Evolutionary conservation across 1,140 invertebrate species (phyloP).

Genomic region (Drusus annulatus): DNA sequence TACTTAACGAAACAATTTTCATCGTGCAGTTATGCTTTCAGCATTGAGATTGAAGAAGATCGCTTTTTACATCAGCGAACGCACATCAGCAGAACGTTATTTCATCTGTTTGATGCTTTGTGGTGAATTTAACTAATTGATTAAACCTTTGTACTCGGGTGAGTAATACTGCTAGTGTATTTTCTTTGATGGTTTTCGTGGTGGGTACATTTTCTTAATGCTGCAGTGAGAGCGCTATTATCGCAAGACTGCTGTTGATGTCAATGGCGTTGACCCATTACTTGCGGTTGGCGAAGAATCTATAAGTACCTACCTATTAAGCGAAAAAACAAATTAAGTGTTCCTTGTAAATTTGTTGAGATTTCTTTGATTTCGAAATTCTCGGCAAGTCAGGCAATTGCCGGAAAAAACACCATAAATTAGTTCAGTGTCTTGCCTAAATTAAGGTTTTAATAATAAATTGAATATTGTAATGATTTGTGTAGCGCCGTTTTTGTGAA

Average conservation of each 20-base stretch:
- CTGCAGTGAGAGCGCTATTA: conserved; percentile 12
- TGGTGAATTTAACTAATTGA: not conserved
- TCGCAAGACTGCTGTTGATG: conserved; percentile 26
- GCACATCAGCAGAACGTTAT: not conserved
- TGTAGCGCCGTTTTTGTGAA: too few species aligned
- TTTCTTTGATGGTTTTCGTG: not conserved
- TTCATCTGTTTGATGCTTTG: not conserved
- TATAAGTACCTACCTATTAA: not conserved
- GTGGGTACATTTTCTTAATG: not conserved
- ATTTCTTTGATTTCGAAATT: too few species aligned
- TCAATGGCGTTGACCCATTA: conserved; percentile 43
- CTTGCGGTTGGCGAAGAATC: conserved; percentile 18
- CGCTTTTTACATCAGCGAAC: not conserved
- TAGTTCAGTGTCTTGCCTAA: too few species aligned
- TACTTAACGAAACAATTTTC: not conserved
- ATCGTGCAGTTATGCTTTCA: not conserved
- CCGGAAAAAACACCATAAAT: too few species aligned
- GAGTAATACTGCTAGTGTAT: not conserved
- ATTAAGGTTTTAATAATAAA: too few species aligned
- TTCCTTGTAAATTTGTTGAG: too few species aligned
- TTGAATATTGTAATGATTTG: too few species aligned
- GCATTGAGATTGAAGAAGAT: not conserved
- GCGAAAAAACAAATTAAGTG: not conserved
- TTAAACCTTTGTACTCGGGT: conserved; percentile 3
- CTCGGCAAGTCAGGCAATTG: too few species aligned